These are phyloP conservation scores for Meloe dianella DNA, from an alignment of 2,888 invertebrate genomes.

Conservation along the genomic window DNA sequence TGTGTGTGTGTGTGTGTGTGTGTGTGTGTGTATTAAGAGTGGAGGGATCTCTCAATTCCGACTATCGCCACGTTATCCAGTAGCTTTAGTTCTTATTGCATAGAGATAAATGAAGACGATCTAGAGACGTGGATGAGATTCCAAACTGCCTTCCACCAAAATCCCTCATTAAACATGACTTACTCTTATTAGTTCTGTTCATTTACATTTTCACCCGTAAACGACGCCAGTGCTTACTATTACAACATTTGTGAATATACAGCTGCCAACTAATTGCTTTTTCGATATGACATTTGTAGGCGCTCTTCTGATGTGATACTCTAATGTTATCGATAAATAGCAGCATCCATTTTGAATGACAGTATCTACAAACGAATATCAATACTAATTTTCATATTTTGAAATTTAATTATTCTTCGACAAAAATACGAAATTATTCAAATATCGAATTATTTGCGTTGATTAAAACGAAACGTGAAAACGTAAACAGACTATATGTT, in stretches of 20 bases:
- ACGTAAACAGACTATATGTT: conserved; percentile 3
- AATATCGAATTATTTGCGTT: not conserved
- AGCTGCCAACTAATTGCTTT: conserved; percentile 21
- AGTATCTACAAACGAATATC: not conserved
- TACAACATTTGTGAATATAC: not conserved
- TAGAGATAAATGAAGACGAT: conserved; percentile 20
- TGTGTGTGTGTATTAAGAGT: not conserved
- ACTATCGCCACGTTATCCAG: conserved; percentile 37
- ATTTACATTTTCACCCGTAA: conserved; percentile 20
- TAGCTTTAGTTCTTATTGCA: conserved; percentile 25
- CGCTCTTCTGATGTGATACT: not conserved
- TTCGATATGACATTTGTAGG: conserved; percentile 13
- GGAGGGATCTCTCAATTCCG: conserved; percentile 33
- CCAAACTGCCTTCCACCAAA: conserved; percentile 20
- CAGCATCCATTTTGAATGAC: no score
- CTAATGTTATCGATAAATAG: not conserved
- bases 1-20: not conserved
- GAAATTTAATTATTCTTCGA: not conserved
- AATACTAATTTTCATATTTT: not conserved
- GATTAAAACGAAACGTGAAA: conserved; percentile 1
- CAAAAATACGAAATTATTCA: not conserved
- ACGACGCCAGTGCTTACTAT: conserved; percentile 13
- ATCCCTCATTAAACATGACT: conserved; percentile 26
- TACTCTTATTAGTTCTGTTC: conserved; percentile 26
- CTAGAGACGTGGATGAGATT: conserved; percentile 17